phyloP scores from a whole-genome alignment of 1,140 invertebrate species.

The Cotesia chilonis region DNA sequence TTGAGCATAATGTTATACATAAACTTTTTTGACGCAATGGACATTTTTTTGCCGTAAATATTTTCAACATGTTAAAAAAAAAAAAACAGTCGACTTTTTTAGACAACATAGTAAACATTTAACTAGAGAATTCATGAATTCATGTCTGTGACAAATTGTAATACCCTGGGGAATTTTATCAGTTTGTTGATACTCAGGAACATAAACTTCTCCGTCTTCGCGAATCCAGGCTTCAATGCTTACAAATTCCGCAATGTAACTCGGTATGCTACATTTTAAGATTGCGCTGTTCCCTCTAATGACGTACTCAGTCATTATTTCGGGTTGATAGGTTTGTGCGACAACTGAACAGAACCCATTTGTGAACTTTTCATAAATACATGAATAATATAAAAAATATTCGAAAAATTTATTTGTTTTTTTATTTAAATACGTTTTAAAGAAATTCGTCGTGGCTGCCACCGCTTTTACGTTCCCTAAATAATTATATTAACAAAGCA shows the following conservation, averaged over 20 bases:
- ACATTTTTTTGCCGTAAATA: too few species aligned
- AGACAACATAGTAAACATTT: too few species aligned
- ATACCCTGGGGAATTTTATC: slow-evolving; percentile 53
- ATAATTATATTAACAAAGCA: slow-evolving; percentile 14
- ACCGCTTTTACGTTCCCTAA: slow-evolving; percentile 27
- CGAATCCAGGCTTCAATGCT: slow-evolving; percentile 83
- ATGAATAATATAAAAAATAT: background rate
- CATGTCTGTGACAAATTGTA: background rate
- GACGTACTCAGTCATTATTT: slow-evolving; percentile 86
- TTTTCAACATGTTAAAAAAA: too few species aligned
- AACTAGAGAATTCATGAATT: background rate
- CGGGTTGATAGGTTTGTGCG: slow-evolving; percentile 81
- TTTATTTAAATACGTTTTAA: background rate
- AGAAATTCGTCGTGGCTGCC: slow-evolving; percentile 17
- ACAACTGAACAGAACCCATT: slow-evolving; percentile 70
- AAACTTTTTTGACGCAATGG: too few species aligned
- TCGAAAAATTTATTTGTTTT: background rate
- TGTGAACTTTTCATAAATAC: background rate
- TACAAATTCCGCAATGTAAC: slow-evolving; percentile 88
- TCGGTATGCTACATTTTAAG: slow-evolving; percentile 87
- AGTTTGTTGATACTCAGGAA: slow-evolving; percentile 59
- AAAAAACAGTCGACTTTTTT: too few species aligned
- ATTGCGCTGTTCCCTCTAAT: slow-evolving; percentile 87
- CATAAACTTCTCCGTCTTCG: slow-evolving; percentile 75
- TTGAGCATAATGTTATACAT: too few species aligned